Conservation (phyloP, 2,888 invertebrate genomes). For the Drosophila tanythrix region DNA sequence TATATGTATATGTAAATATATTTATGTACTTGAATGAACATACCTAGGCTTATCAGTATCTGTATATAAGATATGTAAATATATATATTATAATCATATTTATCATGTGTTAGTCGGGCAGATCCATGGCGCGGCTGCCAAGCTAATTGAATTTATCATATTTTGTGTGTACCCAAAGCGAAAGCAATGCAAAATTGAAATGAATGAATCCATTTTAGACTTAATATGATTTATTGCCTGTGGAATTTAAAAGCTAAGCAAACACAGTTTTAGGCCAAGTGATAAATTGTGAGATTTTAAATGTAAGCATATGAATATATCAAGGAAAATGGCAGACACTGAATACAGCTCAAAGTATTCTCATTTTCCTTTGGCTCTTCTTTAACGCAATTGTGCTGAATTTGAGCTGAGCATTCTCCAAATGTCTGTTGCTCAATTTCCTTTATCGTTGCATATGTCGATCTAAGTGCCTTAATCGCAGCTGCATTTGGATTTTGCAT, state of each 20-base stretch:
- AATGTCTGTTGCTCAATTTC: constrained; percentile 17
- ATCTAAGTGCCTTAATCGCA: constrained; percentile 43
- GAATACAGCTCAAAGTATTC: background rate
- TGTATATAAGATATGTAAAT: constrained; percentile 27
- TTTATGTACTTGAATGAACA: background rate
- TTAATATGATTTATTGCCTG: constrained; percentile 18
- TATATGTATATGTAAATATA: constrained; percentile 9
- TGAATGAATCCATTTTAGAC: background rate
- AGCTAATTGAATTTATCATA: constrained; percentile 50
- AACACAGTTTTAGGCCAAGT: background rate
- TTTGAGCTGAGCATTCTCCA: background rate
- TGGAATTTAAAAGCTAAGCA: background rate
- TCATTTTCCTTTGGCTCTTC: background rate
- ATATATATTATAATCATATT: constrained; percentile 26
- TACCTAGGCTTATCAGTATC: constrained; percentile 28
- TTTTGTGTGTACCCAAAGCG: constrained; percentile 14
- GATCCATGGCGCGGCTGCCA: constrained; percentile 48
- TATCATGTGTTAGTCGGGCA: constrained; percentile 51
- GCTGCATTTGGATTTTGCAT: constrained; percentile 24
- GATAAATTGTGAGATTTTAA: background rate
- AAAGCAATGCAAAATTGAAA: constrained; percentile 13
- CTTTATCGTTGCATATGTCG: constrained; percentile 24
- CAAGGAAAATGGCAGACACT: background rate
- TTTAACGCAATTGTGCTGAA: constrained; percentile 5
- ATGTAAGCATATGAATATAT: background rate